These are phyloP conservation scores for Zaprionus tsacasi DNA, from an alignment of 1,140 invertebrate genomes.

Conservation along the genomic window DNA sequence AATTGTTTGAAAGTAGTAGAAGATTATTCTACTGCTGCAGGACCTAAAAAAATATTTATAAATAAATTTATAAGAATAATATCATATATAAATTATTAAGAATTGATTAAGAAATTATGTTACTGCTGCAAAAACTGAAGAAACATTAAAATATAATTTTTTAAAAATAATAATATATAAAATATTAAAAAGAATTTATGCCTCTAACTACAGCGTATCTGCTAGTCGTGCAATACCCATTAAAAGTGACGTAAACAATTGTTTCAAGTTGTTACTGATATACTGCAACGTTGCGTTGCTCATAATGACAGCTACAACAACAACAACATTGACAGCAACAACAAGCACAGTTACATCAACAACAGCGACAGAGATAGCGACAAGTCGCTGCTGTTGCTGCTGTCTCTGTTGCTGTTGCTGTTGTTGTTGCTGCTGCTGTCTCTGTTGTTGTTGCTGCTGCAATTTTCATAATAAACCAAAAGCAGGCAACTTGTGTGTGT, in stretches of 20 bases:
- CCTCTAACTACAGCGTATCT: background rate
- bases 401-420: slow-evolving; percentile 32
- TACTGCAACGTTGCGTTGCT: slow-evolving; percentile 37
- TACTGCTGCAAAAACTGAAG: no score
- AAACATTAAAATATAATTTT: no score
- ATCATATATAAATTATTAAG: no score
- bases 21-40: background rate
- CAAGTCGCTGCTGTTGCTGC: slow-evolving; percentile 9
- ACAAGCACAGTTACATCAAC: slow-evolving; percentile 59
- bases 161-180: no score
- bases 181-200: no score
- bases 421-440: slow-evolving; percentile 47
- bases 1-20: background rate
- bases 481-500: slow-evolving; percentile 38
- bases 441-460: slow-evolving; percentile 50
- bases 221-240: background rate
- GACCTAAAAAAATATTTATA: no score
- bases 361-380: slow-evolving; percentile 32
- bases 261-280: slow-evolving; percentile 36
- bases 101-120: no score
- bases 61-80: no score
- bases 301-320: slow-evolving; percentile 68
- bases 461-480: slow-evolving; percentile 78
- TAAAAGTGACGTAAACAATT: background rate
- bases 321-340: slow-evolving; percentile 15